A percentile compares a stretch with the other conserved stretches of the same genome.
Conservation (phyloP, 1,140 invertebrate genomes). For the Sinella curviseta region DNA sequence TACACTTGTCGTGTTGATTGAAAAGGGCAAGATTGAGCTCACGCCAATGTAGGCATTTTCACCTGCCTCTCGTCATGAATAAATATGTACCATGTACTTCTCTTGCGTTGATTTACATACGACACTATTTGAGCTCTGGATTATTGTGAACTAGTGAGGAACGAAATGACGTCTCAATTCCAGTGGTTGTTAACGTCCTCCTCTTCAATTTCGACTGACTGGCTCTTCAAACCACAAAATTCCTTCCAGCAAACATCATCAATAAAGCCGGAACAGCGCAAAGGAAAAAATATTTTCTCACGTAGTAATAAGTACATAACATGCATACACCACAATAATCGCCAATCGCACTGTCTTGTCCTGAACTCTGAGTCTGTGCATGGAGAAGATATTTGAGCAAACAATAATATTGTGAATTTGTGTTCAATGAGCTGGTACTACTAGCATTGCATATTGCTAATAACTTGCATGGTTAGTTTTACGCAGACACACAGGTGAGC, state of each 20-base stretch:
- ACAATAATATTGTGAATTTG: background rate
- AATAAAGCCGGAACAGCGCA: background rate
- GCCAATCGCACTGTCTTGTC: background rate
- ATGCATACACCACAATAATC: background rate
- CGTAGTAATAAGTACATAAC: background rate
- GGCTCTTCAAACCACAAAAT: too few species aligned
- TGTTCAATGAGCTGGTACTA: slow-evolving; percentile 11
- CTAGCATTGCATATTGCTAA: background rate
- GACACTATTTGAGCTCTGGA: too few species aligned
- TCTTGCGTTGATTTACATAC: background rate
- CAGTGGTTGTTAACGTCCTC: too few species aligned
- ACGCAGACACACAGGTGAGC: background rate
- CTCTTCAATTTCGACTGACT: too few species aligned
- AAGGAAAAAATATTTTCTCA: slow-evolving; percentile 1
- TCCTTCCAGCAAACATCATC: background rate
- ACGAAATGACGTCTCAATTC: background rate
- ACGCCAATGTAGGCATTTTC: background rate
- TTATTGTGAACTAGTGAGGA: background rate
- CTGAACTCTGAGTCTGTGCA: background rate
- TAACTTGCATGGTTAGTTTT: background rate
- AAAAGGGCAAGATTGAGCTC: background rate
- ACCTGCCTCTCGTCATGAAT: background rate
- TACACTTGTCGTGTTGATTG: too few species aligned
- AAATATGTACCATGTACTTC: background rate
- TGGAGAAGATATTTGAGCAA: background rate